Evolutionary conservation across 2,113 vertebrate genomes (phyloP), one percentile per base, ranked within the genome.

Genomic region (Semicossyphus pulcher): DNA sequence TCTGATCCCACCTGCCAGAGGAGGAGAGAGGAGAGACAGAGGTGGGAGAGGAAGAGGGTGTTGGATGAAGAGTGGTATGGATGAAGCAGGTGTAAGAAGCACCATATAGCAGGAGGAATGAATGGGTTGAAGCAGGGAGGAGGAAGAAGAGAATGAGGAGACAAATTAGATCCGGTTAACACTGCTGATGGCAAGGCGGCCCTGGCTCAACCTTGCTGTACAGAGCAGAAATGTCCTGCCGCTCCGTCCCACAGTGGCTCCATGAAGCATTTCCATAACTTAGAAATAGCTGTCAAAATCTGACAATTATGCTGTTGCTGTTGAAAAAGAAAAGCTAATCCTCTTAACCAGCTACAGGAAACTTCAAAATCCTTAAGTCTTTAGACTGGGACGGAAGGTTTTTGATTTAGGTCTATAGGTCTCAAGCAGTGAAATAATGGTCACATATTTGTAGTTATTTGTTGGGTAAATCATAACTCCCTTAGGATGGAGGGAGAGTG

Each of bases 1-100:
- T 99, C 98, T 28, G 98, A 98, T 92, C 98, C 97, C 86, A 90
- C 96, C 98, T 99, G 95, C 10, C 51, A 45, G 60, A 63, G 32
- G 62, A 59, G 32, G 63, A 56, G 45, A 26, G 21, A 53, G 37
- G 60, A 29, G 18, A 26, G 44, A 25, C 3, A 44, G 41, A 44
- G 49, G 52, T 16, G 23, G 92, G 31, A 23, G 71, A 48, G 44
- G 72, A 59, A 32, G 56, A 60, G 63, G 32, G 58, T 16, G n/a
- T n/a, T n/a, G n/a, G n/a, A n/a, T n/a, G 53, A 78, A 65, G 75
- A 63, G 73, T 28, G 71, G 67, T 31, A 61, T 42, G 72, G 54
- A 68, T 93, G 21, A 62, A 61, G 45, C 54, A 36, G 52, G 54
- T 63, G 53, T 56, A 36, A 67, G 54, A 11, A 62, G 47, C 4